Evolutionary conservation across 2,888 invertebrate species (phyloP).

Genomic region (Pseudoips prasinana): DNA sequence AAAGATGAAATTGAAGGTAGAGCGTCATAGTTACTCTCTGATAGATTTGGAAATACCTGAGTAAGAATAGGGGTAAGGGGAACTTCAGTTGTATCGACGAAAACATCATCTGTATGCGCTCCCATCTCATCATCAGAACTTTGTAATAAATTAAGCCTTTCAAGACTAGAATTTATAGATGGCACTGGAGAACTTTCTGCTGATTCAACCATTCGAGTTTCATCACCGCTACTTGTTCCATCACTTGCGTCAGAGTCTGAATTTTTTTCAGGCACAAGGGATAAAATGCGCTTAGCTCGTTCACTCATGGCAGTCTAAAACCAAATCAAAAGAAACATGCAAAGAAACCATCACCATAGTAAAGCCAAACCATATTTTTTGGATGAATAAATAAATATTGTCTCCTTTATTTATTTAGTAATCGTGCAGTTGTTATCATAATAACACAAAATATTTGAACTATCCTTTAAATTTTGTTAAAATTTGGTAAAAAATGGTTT

Average conservation of each 20-base stretch:
- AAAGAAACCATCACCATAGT: too few relatives aligned
- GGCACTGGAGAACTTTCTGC: background rate
- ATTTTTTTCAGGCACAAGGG: background rate
- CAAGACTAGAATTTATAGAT: background rate
- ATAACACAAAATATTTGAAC: too few relatives aligned
- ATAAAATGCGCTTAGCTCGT: background rate
- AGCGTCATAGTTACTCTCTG: constrained; percentile 1
- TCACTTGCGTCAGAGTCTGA: background rate
- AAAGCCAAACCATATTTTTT: too few relatives aligned
- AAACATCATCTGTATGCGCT: background rate
- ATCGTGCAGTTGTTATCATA: too few relatives aligned
- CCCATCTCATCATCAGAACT: background rate
- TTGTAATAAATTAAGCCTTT: background rate
- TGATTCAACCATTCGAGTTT: background rate
- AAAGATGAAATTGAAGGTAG: background rate
- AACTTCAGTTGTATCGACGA: background rate
- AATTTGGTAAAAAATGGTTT: too few relatives aligned
- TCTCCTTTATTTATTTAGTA: too few relatives aligned
- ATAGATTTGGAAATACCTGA: background rate
- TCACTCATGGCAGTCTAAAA: too few relatives aligned
- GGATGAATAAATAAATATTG: too few relatives aligned
- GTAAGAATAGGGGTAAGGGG: constrained; percentile 1
- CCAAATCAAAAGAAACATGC: too few relatives aligned
- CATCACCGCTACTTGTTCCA: background rate
- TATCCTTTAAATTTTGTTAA: too few relatives aligned